Evolutionary conservation across 2,888 invertebrate species (phyloP).

Genomic region (Rotaria magnacalcarata): DNA sequence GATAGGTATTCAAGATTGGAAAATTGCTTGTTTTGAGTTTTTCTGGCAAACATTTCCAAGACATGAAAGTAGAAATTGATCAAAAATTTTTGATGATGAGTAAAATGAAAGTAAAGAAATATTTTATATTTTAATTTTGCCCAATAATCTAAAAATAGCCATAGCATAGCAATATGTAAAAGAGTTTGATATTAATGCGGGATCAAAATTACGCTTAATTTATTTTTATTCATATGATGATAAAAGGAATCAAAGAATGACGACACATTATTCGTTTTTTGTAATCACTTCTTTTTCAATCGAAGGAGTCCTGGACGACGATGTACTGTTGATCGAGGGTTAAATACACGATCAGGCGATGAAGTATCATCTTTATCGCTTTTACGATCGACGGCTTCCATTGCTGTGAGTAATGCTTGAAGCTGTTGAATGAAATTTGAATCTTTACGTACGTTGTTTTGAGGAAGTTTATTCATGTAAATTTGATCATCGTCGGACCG

Average conservation of each 20-base stretch:
- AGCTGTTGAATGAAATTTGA: neutral
- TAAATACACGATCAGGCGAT: neutral
- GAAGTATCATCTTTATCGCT: neutral
- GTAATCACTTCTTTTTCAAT: neutral
- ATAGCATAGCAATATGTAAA: too few species aligned
- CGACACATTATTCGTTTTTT: neutral
- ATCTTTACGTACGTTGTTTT: neutral
- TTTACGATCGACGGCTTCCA: neutral
- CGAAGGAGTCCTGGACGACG: constrained; percentile 8
- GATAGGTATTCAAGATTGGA: too few species aligned
- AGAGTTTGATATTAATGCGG: too few species aligned
- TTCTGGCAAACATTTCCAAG: too few species aligned
- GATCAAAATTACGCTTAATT: neutral
- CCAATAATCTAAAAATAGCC: too few species aligned
- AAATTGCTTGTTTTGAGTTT: too few species aligned
- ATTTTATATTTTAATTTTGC: too few species aligned
- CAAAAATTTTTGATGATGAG: too few species aligned
- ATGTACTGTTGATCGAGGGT: neutral
- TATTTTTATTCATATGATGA: neutral
- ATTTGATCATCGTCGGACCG: neutral
- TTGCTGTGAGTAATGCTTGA: neutral
- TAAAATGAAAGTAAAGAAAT: neutral
- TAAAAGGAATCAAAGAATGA: neutral
- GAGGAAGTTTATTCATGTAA: neutral
- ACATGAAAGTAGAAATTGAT: too few species aligned